These are phyloP conservation scores for Colletes gigas DNA, from an alignment of 1,140 invertebrate species.

Conservation along the genomic window DNA sequence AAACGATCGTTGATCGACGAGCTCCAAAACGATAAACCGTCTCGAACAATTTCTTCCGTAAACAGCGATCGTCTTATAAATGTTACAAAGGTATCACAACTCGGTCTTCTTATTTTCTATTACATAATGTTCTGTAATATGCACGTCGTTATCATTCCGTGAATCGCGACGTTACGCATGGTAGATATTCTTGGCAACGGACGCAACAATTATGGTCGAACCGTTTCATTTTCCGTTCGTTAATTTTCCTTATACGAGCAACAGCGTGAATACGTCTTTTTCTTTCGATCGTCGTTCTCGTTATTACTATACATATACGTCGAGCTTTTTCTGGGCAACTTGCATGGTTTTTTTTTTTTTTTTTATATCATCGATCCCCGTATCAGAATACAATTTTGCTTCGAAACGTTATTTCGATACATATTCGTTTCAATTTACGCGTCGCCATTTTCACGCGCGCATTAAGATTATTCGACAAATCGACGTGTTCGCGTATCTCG, in stretches of 20 bases:
- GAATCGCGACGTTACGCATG: constrained; percentile 25
- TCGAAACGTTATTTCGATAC: neutral
- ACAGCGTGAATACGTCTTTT: neutral
- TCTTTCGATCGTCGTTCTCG: neutral
- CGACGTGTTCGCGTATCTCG: neutral
- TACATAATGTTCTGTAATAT: constrained; percentile 27
- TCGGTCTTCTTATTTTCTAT: constrained; percentile 33
- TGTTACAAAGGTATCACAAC: constrained; percentile 50
- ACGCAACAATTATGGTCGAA: neutral
- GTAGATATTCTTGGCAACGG: neutral
- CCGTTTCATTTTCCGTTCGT: neutral
- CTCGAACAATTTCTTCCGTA: constrained; percentile 3
- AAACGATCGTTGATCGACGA: constrained; percentile 32
- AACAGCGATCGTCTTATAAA: constrained; percentile 29
- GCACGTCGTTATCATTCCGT: neutral
- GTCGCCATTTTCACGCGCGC: neutral
- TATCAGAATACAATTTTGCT: neutral
- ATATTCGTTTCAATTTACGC: neutral
- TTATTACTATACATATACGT: neutral
- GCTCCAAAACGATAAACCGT: neutral
- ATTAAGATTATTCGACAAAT: neutral
- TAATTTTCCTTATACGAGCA: neutral
- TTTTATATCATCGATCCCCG: neutral
- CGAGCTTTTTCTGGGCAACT: neutral
- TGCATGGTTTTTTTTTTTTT: neutral